Percentiles rank a stretch among this genome's conserved stretches.
These are phyloP conservation scores for Drosophila santomea DNA, from an alignment of 1,140 invertebrate species.

Conservation along the genomic window DNA sequence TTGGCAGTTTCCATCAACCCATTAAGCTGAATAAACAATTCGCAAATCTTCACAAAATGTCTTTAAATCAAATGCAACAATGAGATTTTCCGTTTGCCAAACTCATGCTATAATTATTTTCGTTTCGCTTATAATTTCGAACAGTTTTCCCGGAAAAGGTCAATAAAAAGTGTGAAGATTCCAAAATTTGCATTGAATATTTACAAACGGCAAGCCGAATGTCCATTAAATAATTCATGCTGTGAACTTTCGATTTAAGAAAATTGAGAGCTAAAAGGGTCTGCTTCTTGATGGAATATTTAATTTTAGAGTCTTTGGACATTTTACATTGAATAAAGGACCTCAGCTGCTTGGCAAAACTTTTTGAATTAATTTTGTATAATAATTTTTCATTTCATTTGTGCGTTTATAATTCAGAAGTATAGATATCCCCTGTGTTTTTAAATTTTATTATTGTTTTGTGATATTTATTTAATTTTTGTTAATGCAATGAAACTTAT, in stretches of 20 bases:
- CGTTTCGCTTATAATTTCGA: neutral
- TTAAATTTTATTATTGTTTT: too few species aligned
- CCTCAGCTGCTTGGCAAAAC: too few species aligned
- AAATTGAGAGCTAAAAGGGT: neutral
- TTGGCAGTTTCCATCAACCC: conserved; percentile 18
- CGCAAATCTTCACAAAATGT: neutral
- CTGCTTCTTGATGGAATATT: conserved; percentile 23
- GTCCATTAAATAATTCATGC: conserved; percentile 14
- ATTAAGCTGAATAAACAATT: conserved; percentile 25
- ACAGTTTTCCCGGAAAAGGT: neutral
- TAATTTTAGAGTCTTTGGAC: neutral
- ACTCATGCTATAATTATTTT: neutral
- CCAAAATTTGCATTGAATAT: neutral
- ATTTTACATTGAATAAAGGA: neutral
- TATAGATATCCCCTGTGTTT: too few species aligned
- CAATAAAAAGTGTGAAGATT: neutral
- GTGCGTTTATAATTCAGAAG: too few species aligned
- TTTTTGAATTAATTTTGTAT: too few species aligned
- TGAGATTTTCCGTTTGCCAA: neutral
- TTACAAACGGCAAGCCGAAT: neutral
- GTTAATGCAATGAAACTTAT: too few species aligned
- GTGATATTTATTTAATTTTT: too few species aligned
- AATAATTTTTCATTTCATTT: too few species aligned
- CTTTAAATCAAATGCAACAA: neutral
- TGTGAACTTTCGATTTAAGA: conserved; percentile 6